A percentile compares a stretch with the other conserved stretches of the same genome.
phyloP scores from a whole-genome alignment of 2,888 invertebrate species.

The Tinea semifulvella region DNA sequence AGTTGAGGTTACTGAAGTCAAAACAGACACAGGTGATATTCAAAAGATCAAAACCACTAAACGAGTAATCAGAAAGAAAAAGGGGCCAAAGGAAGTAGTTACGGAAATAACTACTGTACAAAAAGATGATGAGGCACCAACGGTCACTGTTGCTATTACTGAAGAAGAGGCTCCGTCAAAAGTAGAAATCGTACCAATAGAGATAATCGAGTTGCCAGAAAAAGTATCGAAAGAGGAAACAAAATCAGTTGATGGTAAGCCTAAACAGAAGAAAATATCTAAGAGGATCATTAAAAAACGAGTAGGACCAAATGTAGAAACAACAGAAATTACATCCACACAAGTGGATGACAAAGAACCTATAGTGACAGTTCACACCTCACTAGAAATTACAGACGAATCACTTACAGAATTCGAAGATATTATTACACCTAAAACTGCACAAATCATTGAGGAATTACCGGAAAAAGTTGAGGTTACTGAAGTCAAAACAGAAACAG shows the following conservation, averaged over 20 bases:
- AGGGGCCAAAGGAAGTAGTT: constrained; percentile 25
- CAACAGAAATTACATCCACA: constrained; percentile 42
- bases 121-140: constrained; percentile 29
- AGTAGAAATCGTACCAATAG: constrained; percentile 1
- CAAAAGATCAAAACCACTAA: constrained; percentile 35
- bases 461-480: constrained; percentile 13
- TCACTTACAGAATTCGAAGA: constrained; percentile 26
- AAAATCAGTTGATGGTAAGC: constrained; percentile 13
- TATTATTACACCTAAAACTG: constrained; percentile 32
- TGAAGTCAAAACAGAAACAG: constrained; percentile 15
- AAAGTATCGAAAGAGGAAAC: constrained; percentile 12
- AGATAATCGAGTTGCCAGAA: constrained; percentile 15
- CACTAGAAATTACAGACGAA: constrained; percentile 32
- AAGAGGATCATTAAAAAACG: constrained; percentile 29
- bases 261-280: constrained; percentile 11
- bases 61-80: constrained; percentile 37
- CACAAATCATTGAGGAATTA: constrained; percentile 18
- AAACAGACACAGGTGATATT: constrained; percentile 28
- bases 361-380: constrained; percentile 32
- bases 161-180: constrained; percentile 23
- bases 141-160: constrained; percentile 21
- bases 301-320: constrained; percentile 30
- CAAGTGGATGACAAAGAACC: constrained; percentile 41
- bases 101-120: constrained; percentile 28
- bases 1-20: constrained; percentile 23